Conservation (phyloP, 1,140 invertebrate species). For the Ostrea denselamellosa region DNA sequence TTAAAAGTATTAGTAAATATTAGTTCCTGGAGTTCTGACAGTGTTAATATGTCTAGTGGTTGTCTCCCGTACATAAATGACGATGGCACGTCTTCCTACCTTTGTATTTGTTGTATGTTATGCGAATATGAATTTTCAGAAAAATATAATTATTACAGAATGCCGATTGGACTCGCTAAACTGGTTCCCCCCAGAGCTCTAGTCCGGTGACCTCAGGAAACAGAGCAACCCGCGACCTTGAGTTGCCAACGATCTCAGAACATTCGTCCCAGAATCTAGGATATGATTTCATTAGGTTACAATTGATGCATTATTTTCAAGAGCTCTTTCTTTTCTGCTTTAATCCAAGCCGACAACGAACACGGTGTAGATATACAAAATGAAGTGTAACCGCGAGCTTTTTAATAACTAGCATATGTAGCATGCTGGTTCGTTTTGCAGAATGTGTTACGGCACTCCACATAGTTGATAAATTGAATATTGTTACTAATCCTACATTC, state of each 20-base stretch:
- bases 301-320: conserved; percentile 37
- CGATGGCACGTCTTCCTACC: too few species aligned
- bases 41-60: too few species aligned
- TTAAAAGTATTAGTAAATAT: too few species aligned
- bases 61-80: too few species aligned
- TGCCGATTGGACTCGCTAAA: background rate
- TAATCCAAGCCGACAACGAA: conserved; percentile 19
- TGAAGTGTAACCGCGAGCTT: conserved; percentile 5
- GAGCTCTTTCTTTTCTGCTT: conserved; percentile 31
- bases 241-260: background rate
- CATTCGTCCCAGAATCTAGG: background rate
- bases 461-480: background rate
- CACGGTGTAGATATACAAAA: conserved; percentile 24
- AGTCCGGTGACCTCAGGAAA: background rate
- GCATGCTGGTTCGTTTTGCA: background rate
- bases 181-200: background rate
- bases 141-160: background rate
- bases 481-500: background rate
- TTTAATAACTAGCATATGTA: conserved; percentile 24
- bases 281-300: conserved; percentile 34
- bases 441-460: conserved; percentile 19
- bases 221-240: background rate
- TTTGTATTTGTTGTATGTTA: too few species aligned
- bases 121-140: background rate
- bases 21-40: too few species aligned